phyloP scores from a whole-genome alignment of 2,113 vertebrate genomes.

The Corythornis cristatus region DNA sequence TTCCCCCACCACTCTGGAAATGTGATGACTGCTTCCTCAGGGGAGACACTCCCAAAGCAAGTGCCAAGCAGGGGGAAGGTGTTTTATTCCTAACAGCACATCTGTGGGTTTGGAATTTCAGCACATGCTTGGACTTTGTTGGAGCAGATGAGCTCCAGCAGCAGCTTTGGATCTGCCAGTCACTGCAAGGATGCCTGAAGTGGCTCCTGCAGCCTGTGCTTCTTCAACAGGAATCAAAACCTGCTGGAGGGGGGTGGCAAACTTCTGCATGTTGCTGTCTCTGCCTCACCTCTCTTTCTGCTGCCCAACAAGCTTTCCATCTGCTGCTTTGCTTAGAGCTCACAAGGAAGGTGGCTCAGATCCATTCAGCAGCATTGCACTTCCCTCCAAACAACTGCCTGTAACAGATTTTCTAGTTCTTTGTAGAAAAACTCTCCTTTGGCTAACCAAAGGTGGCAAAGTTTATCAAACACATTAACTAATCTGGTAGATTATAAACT shows the following conservation, averaged over 20 bases:
- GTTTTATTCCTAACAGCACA: background rate
- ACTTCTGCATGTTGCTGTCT: background rate
- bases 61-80: background rate
- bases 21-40: rapidly evolving
- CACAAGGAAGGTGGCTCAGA: background rate
- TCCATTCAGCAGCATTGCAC: background rate
- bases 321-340: background rate
- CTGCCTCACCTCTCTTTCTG: background rate
- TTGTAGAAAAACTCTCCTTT: background rate
- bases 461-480: background rate
- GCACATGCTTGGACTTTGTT: background rate
- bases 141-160: background rate
- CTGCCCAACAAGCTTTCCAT: background rate
- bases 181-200: background rate
- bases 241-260: background rate
- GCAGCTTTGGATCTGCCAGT: background rate
- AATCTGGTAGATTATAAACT: background rate
- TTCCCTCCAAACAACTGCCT: background rate
- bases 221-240: background rate
- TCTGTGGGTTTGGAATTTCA: background rate
- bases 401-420: background rate
- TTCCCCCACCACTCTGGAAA: background rate
- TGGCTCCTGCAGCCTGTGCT: background rate
- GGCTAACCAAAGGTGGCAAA: background rate
- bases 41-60: background rate